Evolutionary conservation across 2,113 vertebrate species (phyloP).

Genomic region (Nesoenas mayeri): DNA sequence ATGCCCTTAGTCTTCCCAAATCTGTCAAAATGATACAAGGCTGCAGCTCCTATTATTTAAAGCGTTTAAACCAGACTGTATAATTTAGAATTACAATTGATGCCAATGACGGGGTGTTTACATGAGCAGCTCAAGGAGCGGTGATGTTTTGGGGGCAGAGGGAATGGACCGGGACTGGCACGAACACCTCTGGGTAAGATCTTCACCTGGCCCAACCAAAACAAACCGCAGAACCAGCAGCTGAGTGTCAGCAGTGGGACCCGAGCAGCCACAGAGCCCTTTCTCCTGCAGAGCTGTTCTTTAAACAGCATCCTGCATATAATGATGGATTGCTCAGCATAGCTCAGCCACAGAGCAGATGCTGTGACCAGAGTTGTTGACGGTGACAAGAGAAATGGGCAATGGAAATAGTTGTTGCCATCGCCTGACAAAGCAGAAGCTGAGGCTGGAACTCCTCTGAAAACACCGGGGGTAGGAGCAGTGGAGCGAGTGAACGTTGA

Average conservation of each 20-base stretch:
- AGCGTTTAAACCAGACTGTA: neutral
- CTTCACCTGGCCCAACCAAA: neutral
- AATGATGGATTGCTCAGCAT: neutral
- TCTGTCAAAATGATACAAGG: neutral
- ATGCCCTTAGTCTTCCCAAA: neutral
- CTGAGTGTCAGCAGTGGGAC: neutral
- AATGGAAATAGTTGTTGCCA: neutral
- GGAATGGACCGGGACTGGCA: neutral
- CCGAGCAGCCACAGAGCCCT: neutral
- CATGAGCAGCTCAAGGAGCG: neutral
- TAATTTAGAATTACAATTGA: neutral
- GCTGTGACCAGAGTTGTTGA: neutral
- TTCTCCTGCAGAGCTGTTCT: neutral
- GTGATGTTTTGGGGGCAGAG: neutral
- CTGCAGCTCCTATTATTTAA: neutral
- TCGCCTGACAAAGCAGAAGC: neutral
- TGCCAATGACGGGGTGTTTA: neutral
- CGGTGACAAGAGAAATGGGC: neutral
- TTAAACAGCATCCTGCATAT: neutral
- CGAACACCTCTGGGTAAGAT: neutral
- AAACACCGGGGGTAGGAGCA: neutral
- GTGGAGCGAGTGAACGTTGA: slow-evolving; percentile 36
- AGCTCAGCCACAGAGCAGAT: fast-evolving
- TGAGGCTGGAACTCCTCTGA: neutral
- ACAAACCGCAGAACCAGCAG: neutral